Conservation (phyloP, 1,140 invertebrate genomes). For the Ectropis grisescens region DNA sequence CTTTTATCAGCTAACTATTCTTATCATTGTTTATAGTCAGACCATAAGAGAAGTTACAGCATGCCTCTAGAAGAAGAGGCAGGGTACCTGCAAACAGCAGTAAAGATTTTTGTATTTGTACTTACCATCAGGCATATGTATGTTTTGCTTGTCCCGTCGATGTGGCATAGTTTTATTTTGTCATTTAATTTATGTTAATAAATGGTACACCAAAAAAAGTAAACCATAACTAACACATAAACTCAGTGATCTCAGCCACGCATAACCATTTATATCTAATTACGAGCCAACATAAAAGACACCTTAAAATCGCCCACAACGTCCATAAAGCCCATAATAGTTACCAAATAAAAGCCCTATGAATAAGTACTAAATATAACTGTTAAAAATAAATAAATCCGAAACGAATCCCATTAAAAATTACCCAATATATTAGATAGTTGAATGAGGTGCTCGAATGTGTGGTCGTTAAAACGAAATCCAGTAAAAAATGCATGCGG, state of each 20-base stretch:
- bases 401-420: conserved; percentile 23
- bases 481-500: conserved; percentile 33
- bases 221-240: background rate
- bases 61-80: too few species aligned
- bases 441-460: conserved; percentile 11
- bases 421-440: conserved; percentile 20
- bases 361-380: background rate
- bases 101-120: too few species aligned
- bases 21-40: too few species aligned
- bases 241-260: background rate
- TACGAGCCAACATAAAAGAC: background rate
- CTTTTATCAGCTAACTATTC: too few species aligned
- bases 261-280: background rate
- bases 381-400: conserved; percentile 14
- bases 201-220: too few species aligned
- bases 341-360: background rate
- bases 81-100: too few species aligned
- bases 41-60: too few species aligned
- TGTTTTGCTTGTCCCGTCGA: too few species aligned
- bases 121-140: too few species aligned
- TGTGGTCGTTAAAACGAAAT: conserved; percentile 50
- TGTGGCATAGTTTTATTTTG: too few species aligned
- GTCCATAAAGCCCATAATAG: too few species aligned
- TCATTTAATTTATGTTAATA: too few species aligned
- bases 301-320: background rate